phyloP scores from a whole-genome alignment of 1,140 invertebrate species.

The Ceratina australensis region DNA sequence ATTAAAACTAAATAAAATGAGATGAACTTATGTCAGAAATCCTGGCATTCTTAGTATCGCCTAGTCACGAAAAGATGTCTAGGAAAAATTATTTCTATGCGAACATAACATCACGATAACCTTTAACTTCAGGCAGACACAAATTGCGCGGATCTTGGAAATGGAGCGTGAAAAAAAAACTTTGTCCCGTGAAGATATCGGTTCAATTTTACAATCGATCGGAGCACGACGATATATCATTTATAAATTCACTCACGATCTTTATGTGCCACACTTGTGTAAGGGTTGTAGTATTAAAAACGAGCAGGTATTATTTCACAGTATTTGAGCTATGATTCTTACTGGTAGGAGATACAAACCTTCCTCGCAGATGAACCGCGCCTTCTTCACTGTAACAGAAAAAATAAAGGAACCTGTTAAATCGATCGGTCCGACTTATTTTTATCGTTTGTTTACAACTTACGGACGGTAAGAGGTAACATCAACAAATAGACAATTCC shows the following conservation, averaged over 20 bases:
- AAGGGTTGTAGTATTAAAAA: background rate
- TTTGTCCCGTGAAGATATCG: constrained; percentile 22
- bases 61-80: background rate
- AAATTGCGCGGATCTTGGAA: constrained; percentile 47
- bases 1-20: background rate
- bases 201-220: constrained; percentile 34
- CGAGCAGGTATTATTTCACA: constrained; percentile 4
- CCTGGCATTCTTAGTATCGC: background rate
- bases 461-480: background rate
- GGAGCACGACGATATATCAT: constrained; percentile 6
- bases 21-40: too few relatives aligned
- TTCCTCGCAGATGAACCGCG: constrained; percentile 73
- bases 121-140: constrained; percentile 47
- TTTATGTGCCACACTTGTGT: constrained; percentile 36
- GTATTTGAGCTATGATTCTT: background rate
- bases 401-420: constrained; percentile 52
- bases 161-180: constrained; percentile 51
- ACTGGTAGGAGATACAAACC: constrained; percentile 60
- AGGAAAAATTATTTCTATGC: constrained; percentile 55
- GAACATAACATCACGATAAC: constrained; percentile 50
- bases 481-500: background rate
- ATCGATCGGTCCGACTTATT: background rate
- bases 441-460: background rate
- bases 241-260: background rate
- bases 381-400: constrained; percentile 76